Evolutionary conservation across 2,113 vertebrate genomes (phyloP), one percentile per base, ranked within the genome.

Genomic region (Genyomyrus donnyi): DNA sequence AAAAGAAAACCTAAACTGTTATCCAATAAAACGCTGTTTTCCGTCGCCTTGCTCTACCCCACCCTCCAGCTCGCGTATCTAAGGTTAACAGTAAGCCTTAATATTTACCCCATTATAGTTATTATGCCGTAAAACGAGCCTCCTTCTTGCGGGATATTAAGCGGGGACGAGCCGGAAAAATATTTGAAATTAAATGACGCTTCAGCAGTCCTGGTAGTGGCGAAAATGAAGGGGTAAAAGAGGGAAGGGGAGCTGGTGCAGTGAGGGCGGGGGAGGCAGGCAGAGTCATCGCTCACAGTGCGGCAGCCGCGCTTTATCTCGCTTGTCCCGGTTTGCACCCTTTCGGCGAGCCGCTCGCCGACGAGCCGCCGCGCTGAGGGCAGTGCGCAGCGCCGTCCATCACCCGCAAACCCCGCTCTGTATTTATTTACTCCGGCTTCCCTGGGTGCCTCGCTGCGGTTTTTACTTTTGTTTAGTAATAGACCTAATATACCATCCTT

Each of bases 271-370:
- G 90, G 39, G 21, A 88, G 88, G 89, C 89, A 88, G 88, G 84
- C 83, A 90, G 90, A 91, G 88, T 91, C 92, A 91, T 89, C 89
- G 90, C 91, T 91, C 91, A 88, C 66, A 86, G 80, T 46, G 87
- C 91, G 56, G 88, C 70, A 39, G 62, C 48, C 56, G 21, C 89
- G 46, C 84, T 35, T 91, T 89, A 91, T 92, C 90, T 66, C 0
- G 35, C 90, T 90, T 90, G 90, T 90, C 90, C 88, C 90, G 89
- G 91, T 90, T 89, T 91, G 84, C 89, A 91, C 90, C 90, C 90
- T 89, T 89, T 56, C 87, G 85, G 74, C 42, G 70, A 35, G 45
- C 49, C 27, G 49, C 56, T 89, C 52, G 85, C 83, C 88, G 80
- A 89, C 39, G 21, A 88, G 84, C 45, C 70, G 50, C n/a, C 27